Evolutionary conservation across 2,888 invertebrate genomes (phyloP).

Genomic region (Agriopis aurantiaria): DNA sequence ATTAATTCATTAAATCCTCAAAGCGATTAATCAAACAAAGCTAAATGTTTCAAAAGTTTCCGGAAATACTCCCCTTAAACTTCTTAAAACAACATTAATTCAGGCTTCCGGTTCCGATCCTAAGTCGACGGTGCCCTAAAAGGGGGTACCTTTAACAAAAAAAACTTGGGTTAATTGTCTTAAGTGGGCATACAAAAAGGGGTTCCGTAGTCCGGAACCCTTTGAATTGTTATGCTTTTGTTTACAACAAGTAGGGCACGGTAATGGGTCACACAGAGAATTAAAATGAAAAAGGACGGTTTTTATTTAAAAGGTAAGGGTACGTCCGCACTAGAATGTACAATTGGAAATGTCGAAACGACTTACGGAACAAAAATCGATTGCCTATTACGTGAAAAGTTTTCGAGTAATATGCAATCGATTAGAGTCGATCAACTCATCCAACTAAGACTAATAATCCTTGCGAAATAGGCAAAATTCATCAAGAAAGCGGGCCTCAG

Average conservation of each 20-base stretch:
- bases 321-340: neutral
- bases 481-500: no score
- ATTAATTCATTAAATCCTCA: constrained; percentile 26
- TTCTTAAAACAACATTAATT: constrained; percentile 38
- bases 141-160: constrained; percentile 58
- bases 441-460: no score
- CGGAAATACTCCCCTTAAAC: constrained; percentile 29
- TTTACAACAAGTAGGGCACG: constrained; percentile 58
- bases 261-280: constrained; percentile 52
- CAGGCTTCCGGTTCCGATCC: constrained; percentile 24
- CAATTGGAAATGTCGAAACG: neutral
- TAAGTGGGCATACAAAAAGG: constrained; percentile 68
- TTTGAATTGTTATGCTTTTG: constrained; percentile 61
- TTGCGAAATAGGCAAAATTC: no score
- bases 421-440: no score
- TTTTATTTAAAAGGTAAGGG: constrained; percentile 24
- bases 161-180: constrained; percentile 71
- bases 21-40: constrained; percentile 23
- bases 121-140: constrained; percentile 48
- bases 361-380: no score
- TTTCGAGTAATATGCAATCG: no score
- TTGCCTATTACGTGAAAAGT: no score
- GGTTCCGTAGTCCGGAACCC: constrained; percentile 49
- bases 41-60: constrained; percentile 12
- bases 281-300: constrained; percentile 47